phyloP scores from a whole-genome alignment of 2,888 invertebrate species.

The Tetranychus piercei region DNA sequence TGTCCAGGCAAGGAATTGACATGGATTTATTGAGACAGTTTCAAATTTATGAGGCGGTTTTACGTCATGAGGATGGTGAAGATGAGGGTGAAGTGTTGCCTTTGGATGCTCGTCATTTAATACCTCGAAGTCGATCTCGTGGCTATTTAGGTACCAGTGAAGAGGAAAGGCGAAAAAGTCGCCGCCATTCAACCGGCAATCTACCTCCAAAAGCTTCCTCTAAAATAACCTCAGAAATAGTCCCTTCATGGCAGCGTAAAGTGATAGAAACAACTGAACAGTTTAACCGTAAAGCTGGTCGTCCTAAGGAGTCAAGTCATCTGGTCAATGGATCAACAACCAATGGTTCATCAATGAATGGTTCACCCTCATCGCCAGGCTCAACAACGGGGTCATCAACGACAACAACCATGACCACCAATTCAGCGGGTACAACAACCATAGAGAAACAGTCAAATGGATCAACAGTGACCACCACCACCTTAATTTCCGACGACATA shows the following conservation, averaged over 20 bases:
- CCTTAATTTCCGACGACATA: constrained; percentile 40
- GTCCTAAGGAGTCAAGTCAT: background rate
- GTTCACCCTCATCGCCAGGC: background rate
- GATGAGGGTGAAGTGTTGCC: constrained; percentile 29
- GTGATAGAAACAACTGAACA: constrained; percentile 15
- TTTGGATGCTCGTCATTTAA: constrained; percentile 23
- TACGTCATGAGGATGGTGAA: constrained; percentile 69
- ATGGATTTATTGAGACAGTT: constrained; percentile 78
- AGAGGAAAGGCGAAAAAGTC: constrained; percentile 55
- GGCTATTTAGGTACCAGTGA: constrained; percentile 18
- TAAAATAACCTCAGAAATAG: constrained; percentile 35
- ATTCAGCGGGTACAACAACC: background rate
- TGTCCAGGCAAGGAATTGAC: constrained; percentile 79
- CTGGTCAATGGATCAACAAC: background rate
- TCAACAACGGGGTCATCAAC: background rate
- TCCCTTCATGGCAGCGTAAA: constrained; percentile 33
- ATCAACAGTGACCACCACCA: background rate
- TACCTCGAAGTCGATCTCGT: constrained; percentile 30
- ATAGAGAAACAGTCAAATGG: constrained; percentile 3
- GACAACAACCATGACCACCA: background rate
- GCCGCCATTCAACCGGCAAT: constrained; percentile 50
- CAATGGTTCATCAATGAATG: background rate
- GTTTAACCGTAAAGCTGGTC: constrained; percentile 10
- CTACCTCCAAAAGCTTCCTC: constrained; percentile 28
- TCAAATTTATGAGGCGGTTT: constrained; percentile 80